A percentile compares a stretch with the other conserved stretches of the same genome.
These are phyloP conservation scores for Tanaodytes sp. DNA, from an alignment of 2,888 invertebrate species.

Conservation along the genomic window DNA sequence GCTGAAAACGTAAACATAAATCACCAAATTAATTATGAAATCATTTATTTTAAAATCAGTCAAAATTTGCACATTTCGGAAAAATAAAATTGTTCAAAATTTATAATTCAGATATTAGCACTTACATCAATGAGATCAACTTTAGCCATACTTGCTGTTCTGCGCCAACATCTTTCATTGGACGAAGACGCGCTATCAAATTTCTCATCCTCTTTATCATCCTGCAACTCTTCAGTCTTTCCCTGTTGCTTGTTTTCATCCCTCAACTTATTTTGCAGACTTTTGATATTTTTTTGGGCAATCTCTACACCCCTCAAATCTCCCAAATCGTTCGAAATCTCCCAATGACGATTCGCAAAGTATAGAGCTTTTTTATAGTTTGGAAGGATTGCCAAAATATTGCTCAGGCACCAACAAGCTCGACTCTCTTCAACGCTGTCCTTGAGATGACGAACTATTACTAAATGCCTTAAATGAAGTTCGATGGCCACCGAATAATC, in stretches of 20 bases:
- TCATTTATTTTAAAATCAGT: too few relatives aligned
- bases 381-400: constrained; percentile 93
- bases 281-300: constrained; percentile 84
- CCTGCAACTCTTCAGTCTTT: not conserved
- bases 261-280: constrained; percentile 68
- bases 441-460: constrained; percentile 86
- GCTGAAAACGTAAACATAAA: too few relatives aligned
- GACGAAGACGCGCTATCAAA: too few relatives aligned
- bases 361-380: constrained; percentile 93
- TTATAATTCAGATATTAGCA: too few relatives aligned
- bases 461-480: constrained; percentile 91
- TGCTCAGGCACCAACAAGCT: constrained; percentile 97
- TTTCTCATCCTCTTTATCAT: too few relatives aligned
- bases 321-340: constrained; percentile 92
- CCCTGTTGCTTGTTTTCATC: not conserved
- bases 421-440: constrained; percentile 91
- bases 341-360: constrained; percentile 90
- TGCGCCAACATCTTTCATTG: too few relatives aligned
- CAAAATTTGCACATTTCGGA: too few relatives aligned
- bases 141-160: too few relatives aligned
- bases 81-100: too few relatives aligned
- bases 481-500: constrained; percentile 94
- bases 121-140: too few relatives aligned
- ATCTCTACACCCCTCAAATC: constrained; percentile 94
- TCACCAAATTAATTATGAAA: too few relatives aligned